These are phyloP conservation scores for Pangasius macronema DNA, from an alignment of 2,797 vertebrate genomes.

Conservation along the genomic window DNA sequence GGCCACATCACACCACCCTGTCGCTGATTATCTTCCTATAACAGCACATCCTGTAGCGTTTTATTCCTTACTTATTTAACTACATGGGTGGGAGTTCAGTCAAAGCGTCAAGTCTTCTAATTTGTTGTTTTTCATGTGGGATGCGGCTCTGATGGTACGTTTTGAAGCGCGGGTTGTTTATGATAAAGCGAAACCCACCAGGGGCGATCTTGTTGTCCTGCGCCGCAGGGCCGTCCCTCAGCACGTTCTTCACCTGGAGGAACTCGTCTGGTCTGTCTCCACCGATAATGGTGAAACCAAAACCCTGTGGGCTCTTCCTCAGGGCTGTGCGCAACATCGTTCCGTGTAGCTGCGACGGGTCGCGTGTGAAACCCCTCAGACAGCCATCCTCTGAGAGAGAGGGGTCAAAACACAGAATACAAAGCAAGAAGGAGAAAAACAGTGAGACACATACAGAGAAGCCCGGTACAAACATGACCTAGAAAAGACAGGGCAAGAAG, in stretches of 20 bases:
- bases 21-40: background rate
- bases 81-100: background rate
- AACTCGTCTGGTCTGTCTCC: conserved; percentile 95
- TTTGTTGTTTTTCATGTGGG: background rate
- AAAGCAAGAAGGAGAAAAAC: background rate
- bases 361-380: conserved; percentile 82
- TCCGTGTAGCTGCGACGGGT: conserved; percentile 90
- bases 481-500: background rate
- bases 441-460: background rate
- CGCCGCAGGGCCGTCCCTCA: conserved; percentile 90
- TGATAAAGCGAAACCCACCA: conserved; percentile 71
- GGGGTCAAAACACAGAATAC: conserved; percentile 2
- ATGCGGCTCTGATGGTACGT: background rate
- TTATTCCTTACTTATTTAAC: background rate
- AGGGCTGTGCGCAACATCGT: conserved; percentile 83
- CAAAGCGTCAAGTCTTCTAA: background rate
- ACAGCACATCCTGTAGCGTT: background rate
- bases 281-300: conserved; percentile 97
- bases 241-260: conserved; percentile 95
- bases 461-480: background rate
- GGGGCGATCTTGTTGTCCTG: conserved; percentile 93
- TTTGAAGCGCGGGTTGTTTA: background rate
- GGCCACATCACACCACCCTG: too few relatives aligned
- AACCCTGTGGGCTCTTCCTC: conserved; percentile 91
- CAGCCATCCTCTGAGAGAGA: conserved; percentile 56